Evolutionary conservation across 2,113 vertebrate genomes (phyloP), one percentile per base, ranked within the genome.

Genomic region (Psephotus haematonotus): DNA sequence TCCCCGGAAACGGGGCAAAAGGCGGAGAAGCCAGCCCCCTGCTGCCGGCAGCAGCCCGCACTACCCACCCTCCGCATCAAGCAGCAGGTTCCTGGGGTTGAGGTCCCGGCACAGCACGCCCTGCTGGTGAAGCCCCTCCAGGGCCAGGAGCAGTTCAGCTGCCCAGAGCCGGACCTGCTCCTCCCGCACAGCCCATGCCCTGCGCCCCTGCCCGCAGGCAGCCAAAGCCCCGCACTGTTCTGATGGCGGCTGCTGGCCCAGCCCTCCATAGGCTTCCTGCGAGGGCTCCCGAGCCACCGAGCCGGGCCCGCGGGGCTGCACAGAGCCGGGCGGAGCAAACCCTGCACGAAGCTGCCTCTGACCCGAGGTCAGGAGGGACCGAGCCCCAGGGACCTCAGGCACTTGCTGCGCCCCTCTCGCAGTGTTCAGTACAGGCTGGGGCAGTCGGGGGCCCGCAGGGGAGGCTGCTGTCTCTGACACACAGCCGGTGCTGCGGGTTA

Each of bases 41-140:
- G 1, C 50, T 41, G 74, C 33, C 39, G 13, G 15, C 39, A 44
- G 49, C 35, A 19, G 43, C 52, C 35, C 31, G 33, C 44, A 43
- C 44, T 41, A 90, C 98, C 74, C 97, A 99, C 99, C 99, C 1
- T 98, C 98, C 92, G 97, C 97, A 79, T 98, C 99, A 64, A 99
- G 98, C n/a, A 99, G 98, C 90, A 99, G 93, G 82, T 99, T 99
- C 94, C 98, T 98, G n/a, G 99, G 99, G 91, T 99, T 99, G 90
- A 99, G 99, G 88, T 99, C 99, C 57, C 98, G 98, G 97, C 99
- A 99, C 83, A 99, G 76, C n/a, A 99, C 96, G 37, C 99, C 99
- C 95, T 99, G 99, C 89, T 99, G 98, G 68, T 99, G 99, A 82
- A 99, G 98, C 29, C 98, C 99, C 86, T 99, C 99, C 84, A 99